Evolutionary conservation across 2,888 invertebrate genomes (phyloP).

Genomic region (Celastrina argiolus): DNA sequence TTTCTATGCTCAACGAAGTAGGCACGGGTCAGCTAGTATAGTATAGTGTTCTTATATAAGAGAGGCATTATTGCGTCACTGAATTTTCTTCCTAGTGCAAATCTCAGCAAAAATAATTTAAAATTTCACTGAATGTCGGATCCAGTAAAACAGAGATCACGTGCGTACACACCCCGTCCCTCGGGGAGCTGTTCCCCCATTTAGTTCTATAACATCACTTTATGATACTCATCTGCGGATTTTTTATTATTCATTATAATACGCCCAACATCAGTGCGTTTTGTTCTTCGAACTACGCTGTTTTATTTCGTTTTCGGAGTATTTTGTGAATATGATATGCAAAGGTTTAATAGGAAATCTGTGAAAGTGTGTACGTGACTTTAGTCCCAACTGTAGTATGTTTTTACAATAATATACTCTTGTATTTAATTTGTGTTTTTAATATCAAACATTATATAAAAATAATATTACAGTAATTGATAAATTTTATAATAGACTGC

Average conservation of each 20-base stretch:
- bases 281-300: conserved; percentile 40
- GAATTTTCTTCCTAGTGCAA: too few relatives aligned
- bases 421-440: too few relatives aligned
- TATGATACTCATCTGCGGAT: conserved; percentile 64
- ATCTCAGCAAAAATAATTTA: neutral
- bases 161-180: conserved; percentile 44
- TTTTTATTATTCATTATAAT: conserved; percentile 74
- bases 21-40: too few relatives aligned
- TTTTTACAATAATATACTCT: too few relatives aligned
- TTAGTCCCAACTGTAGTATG: too few relatives aligned
- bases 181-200: conserved; percentile 61
- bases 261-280: conserved; percentile 63
- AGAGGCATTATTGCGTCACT: too few relatives aligned
- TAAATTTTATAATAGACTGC: too few relatives aligned
- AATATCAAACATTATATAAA: too few relatives aligned
- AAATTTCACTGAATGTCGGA: conserved; percentile 27
- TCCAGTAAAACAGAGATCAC: conserved; percentile 35
- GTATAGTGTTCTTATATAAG: too few relatives aligned
- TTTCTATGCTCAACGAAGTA: too few relatives aligned
- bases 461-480: too few relatives aligned
- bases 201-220: conserved; percentile 71
- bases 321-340: neutral
- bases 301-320: conserved; percentile 7
- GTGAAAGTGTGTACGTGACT: neutral
- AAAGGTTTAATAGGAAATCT: neutral